Percentiles rank a stretch among this genome's conserved stretches.
phyloP scores from a whole-genome alignment of 2,113 vertebrate species.

The Mola mola region DNA sequence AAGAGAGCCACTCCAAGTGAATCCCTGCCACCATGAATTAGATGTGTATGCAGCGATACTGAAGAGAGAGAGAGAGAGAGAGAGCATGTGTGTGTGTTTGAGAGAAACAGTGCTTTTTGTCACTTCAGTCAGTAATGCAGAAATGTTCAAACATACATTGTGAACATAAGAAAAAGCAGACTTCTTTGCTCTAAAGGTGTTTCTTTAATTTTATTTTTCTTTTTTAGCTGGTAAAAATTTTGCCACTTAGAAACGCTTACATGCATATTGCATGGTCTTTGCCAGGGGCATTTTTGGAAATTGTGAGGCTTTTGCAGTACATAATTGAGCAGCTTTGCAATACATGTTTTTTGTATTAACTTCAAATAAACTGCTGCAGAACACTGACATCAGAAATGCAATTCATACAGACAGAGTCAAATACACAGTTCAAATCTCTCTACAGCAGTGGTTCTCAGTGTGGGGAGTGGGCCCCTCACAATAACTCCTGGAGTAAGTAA shows the following conservation, averaged over 20 bases:
- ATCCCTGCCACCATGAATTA: slow-evolving; percentile 37
- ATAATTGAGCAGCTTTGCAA: slow-evolving; percentile 69
- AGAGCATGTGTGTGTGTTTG: neutral
- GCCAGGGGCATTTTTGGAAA: slow-evolving; percentile 62
- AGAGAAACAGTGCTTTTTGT: slow-evolving; percentile 22
- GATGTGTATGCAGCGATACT: neutral
- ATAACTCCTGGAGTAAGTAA: too few species aligned
- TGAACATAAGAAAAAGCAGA: neutral
- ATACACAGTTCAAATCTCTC: neutral
- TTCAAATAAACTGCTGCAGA: slow-evolving; percentile 46
- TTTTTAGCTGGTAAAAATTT: slow-evolving; percentile 24
- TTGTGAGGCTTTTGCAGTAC: slow-evolving; percentile 63
- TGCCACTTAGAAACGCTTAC: slow-evolving; percentile 53
- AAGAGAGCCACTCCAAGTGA: slow-evolving; percentile 22
- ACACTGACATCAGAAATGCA: slow-evolving; percentile 2
- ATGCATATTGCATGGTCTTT: slow-evolving; percentile 71
- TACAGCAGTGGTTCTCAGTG: too few species aligned
- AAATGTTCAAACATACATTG: slow-evolving; percentile 8
- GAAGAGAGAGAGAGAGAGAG: too few species aligned
- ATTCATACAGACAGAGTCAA: neutral
- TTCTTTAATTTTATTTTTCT: slow-evolving; percentile 7
- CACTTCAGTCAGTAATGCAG: slow-evolving; percentile 14
- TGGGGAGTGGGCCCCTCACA: too few species aligned
- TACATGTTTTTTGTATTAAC: slow-evolving; percentile 60
- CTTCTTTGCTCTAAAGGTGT: slow-evolving; percentile 19